Evolutionary conservation across 2,888 invertebrate species (phyloP).

Genomic region (Lasius platythorax): DNA sequence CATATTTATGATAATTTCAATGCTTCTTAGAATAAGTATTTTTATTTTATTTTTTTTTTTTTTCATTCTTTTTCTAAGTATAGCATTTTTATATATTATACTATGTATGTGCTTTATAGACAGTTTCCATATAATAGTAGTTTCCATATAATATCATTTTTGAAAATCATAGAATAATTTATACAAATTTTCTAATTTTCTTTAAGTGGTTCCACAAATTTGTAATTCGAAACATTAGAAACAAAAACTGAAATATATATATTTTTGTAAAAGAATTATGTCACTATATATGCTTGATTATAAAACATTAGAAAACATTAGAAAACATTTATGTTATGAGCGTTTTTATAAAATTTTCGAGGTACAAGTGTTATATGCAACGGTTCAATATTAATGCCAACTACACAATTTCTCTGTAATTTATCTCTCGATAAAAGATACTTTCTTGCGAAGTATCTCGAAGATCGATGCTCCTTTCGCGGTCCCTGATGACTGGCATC

Average conservation of each 20-base stretch:
- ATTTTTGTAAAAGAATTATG: not conserved
- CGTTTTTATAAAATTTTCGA: not conserved
- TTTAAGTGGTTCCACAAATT: not conserved
- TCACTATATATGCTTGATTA: not conserved
- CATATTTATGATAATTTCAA: not conserved
- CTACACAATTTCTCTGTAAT: not conserved
- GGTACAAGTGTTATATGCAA: not conserved
- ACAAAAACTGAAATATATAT: constrained; percentile 7
- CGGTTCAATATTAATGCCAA: not conserved
- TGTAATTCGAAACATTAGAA: not conserved
- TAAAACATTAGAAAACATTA: not conserved
- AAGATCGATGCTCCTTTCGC: not conserved
- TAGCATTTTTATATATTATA: not conserved
- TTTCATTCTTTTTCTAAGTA: too few species aligned
- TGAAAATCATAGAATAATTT: not conserved
- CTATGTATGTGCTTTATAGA: not conserved
- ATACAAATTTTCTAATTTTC: not conserved
- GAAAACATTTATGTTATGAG: not conserved
- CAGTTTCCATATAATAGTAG: too few species aligned
- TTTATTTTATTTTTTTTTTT: not conserved
- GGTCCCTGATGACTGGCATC: not conserved
- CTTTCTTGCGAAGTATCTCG: not conserved
- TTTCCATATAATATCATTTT: not conserved
- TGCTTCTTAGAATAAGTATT: not conserved
- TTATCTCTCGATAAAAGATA: not conserved